Conservation (phyloP, 2,888 invertebrate species). For the Lapara coniferarum region DNA sequence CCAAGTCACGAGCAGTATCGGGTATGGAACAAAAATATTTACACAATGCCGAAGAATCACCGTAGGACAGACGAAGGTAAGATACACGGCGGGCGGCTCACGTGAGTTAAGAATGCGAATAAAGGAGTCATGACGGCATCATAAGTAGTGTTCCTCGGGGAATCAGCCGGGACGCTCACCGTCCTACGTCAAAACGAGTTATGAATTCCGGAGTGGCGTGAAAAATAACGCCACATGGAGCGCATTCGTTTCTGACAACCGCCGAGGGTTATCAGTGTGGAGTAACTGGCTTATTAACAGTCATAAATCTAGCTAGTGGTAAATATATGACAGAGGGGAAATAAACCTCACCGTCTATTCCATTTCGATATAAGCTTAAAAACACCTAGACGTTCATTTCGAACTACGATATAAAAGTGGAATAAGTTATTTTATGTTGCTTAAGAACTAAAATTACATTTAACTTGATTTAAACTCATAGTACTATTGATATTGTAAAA, state of each 20-base stretch:
- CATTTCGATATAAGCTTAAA: no score
- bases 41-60: background rate
- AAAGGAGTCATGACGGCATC: slow-evolving; percentile 48
- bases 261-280: background rate
- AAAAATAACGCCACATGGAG: slow-evolving; percentile 57
- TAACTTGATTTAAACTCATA: no score
- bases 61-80: slow-evolving; percentile 23
- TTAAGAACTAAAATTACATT: no score
- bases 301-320: no score
- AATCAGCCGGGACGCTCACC: slow-evolving; percentile 45
- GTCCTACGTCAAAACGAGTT: slow-evolving; percentile 61
- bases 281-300: background rate
- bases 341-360: no score
- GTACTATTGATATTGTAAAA: no score
- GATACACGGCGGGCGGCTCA: slow-evolving; percentile 14
- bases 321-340: no score
- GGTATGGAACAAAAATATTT: no score
- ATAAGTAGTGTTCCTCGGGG: slow-evolving; percentile 59
- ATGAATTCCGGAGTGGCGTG: slow-evolving; percentile 68
- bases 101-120: slow-evolving; percentile 27
- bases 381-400: no score
- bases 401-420: no score
- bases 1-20: no score
- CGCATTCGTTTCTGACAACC: slow-evolving; percentile 48
- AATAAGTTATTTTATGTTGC: no score